phyloP scores from a whole-genome alignment of 1,140 invertebrate species.

The Drosophila murphyi region DNA sequence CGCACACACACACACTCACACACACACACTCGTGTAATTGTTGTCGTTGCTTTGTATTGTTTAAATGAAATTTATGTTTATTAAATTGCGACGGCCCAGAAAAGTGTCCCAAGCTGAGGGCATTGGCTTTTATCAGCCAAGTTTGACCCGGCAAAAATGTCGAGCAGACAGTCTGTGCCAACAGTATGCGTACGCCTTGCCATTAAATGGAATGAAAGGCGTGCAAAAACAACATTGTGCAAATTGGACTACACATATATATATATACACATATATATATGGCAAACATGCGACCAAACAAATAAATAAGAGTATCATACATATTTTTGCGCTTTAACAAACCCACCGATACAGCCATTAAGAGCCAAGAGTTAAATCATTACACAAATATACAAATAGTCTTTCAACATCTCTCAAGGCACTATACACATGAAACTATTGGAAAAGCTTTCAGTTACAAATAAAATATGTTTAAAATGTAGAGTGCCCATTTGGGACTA shows the following conservation, averaged over 20 bases:
- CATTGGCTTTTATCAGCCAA: constrained; percentile 39
- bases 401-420: no score
- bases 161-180: constrained; percentile 1
- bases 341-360: not conserved
- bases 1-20: constrained; percentile 26
- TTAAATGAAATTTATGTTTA: constrained; percentile 69
- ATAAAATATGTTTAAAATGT: no score
- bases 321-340: not conserved
- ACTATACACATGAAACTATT: no score
- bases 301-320: not conserved
- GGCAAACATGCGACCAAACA: no score
- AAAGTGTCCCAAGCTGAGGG: constrained; percentile 29
- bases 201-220: not conserved
- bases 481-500: no score
- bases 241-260: not conserved
- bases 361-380: not conserved
- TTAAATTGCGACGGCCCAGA: constrained; percentile 59
- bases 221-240: not conserved
- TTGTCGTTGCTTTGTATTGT: constrained; percentile 51
- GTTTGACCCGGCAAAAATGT: constrained; percentile 9
- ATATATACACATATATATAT: not conserved
- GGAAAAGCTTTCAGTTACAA: no score
- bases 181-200: not conserved
- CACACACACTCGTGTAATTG: constrained; percentile 27
- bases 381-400: no score